These are phyloP conservation scores for Virgularia gustaviana DNA, from an alignment of 92 coral and sea anemone genomes.

Conservation along the genomic window DNA sequence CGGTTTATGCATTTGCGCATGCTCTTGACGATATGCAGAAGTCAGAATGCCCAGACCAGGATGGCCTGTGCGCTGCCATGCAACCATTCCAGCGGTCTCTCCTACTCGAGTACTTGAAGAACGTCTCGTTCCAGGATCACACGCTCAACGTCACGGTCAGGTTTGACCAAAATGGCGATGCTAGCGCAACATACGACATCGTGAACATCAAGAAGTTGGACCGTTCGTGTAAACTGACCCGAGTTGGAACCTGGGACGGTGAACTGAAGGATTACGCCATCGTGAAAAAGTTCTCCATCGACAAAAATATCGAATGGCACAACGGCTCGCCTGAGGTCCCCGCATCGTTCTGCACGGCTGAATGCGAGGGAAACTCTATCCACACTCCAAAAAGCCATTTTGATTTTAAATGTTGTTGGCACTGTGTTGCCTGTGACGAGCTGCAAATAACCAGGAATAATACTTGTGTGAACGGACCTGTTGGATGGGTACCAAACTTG, in stretches of 20 bases:
- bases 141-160: slow-evolving; percentile 51
- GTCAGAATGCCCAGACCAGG: slow-evolving; percentile 47
- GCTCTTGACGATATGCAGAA: slow-evolving; percentile 74
- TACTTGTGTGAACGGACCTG: too few relatives aligned
- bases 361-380: slow-evolving; percentile 52
- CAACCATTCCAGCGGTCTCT: slow-evolving; percentile 50
- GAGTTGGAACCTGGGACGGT: slow-evolving; percentile 75
- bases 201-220: slow-evolving; percentile 60
- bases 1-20: slow-evolving; percentile 85
- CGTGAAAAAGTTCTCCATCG: slow-evolving; percentile 36
- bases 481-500: too few relatives aligned
- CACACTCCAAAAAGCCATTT: slow-evolving; percentile 46
- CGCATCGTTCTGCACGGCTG: slow-evolving; percentile 58
- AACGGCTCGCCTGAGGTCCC: slow-evolving; percentile 44
- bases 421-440: slow-evolving; percentile 52
- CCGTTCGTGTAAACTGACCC: slow-evolving; percentile 49
- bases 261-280: slow-evolving; percentile 34
- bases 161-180: slow-evolving; percentile 74
- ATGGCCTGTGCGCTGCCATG: slow-evolving; percentile 58
- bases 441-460: slow-evolving; percentile 45
- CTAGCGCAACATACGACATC: slow-evolving; percentile 73
- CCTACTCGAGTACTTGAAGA: slow-evolving; percentile 58
- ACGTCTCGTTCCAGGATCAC: slow-evolving; percentile 77
- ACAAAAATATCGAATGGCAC: slow-evolving; percentile 53
- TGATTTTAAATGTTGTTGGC: slow-evolving; percentile 74